Base-by-base conservation (phyloP, 92 coral and sea anemone genomes). In the Epizoanthus ramosus region DNA sequence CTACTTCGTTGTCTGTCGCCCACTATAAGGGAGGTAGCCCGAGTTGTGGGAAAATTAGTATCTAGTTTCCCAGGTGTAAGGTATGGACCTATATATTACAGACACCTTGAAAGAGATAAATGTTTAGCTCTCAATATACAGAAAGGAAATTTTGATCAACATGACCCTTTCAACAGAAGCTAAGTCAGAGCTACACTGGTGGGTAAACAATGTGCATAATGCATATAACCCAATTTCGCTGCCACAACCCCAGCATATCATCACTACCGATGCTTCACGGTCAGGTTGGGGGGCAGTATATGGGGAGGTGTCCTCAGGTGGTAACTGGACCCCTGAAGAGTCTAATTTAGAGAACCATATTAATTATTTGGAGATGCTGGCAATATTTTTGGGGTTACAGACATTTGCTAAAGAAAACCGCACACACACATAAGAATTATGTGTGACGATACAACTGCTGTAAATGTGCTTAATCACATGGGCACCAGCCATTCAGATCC, bases 21-120 rank as follows among this genome's bases (percentile, higher is more conserved):
- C n/a, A n/a, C n/a, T n/a, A n/a, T n/a, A n/a, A n/a, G n/a, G n/a
- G n/a, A n/a, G n/a, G 59, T 83, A 6, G 90, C 90, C 57, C 71
- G 61, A 21, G 83, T 83, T 10, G 79, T 63, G 18, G 90, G 90
- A 63, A 54, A 82, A 83, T 15, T 86, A 61, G 85, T 86, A 9
- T 43, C 90, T 5, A 79, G 84, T 66, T 89, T 89, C 31, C 87
- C 89, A 8, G 84, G 84, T 18, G 87, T 63, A 24, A 74, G 9
- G 70, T 33, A 79, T 64, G 85, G 57, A 47, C 87, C 79, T 8
- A 57, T 87, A 8, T 87, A 53, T 56, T 83, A 86, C 70, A 50
- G 88, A 39, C 60, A 53, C n/a, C 75, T 87, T 6, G 91, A 90
- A 71, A 69, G 57, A 23, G 90, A 90, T 21, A 86, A 90, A 83